These are phyloP conservation scores for Anas bernieri DNA, from an alignment of 2,797 vertebrate genomes.

Conservation along the genomic window DNA sequence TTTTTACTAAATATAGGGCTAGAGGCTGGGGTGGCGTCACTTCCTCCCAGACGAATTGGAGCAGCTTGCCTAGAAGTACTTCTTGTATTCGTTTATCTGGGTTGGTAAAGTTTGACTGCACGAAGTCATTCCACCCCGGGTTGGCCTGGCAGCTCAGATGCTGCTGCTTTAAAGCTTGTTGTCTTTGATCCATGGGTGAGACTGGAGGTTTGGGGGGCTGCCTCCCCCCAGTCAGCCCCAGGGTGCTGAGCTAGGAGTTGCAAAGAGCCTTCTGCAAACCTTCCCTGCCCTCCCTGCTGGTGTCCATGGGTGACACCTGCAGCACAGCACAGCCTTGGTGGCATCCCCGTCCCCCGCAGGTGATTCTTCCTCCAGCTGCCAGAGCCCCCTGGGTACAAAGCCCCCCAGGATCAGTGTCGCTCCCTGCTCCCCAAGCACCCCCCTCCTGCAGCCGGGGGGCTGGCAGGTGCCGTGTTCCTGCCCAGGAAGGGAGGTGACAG, in stretches of 20 bases:
- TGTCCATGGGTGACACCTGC: neutral
- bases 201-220: neutral
- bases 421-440: neutral
- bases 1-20: slow-evolving; percentile 72
- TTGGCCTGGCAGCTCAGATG: neutral
- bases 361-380: neutral
- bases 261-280: neutral
- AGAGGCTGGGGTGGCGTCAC: slow-evolving; percentile 16
- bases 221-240: neutral
- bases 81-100: slow-evolving; percentile 37
- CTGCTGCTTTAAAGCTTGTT: neutral
- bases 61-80: slow-evolving; percentile 7
- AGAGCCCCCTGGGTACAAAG: too few species aligned
- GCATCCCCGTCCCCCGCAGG: neutral
- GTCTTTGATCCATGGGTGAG: neutral
- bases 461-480: neutral
- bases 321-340: neutral
- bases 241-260: neutral
- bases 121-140: rapidly evolving
- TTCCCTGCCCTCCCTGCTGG: neutral
- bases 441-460: neutral
- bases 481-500: neutral
- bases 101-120: slow-evolving; percentile 23
- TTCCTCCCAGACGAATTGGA: slow-evolving; percentile 46
- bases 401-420: too few species aligned